Percentiles rank a stretch among this genome's conserved stretches.
Evolutionary conservation across 2,888 invertebrate genomes (phyloP).

Genomic region (Trypoxylon attenuatum): DNA sequence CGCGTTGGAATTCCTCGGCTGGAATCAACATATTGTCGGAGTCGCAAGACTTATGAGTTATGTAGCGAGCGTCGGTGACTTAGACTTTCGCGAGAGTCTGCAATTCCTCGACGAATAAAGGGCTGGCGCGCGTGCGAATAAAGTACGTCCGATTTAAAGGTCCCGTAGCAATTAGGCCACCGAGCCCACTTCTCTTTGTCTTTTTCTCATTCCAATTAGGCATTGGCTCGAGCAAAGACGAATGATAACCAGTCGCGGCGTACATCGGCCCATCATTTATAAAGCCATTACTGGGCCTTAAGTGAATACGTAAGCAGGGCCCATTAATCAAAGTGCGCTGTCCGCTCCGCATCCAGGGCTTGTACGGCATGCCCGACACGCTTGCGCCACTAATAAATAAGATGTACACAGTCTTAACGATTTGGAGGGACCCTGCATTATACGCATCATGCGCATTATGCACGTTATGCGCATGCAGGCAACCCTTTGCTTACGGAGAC

Average conservation of each 20-base stretch:
- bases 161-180: conserved; percentile 27
- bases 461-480: conserved; percentile 22
- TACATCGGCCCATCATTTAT: conserved; percentile 61
- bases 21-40: too few relatives aligned
- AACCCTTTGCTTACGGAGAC: background rate
- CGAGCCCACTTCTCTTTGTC: background rate
- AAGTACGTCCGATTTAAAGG: conserved; percentile 14
- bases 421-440: conserved; percentile 48
- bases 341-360: conserved; percentile 34
- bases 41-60: too few relatives aligned
- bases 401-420: conserved; percentile 53
- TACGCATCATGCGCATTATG: conserved; percentile 43
- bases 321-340: conserved; percentile 65
- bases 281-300: conserved; percentile 66
- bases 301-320: conserved; percentile 65
- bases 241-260: conserved; percentile 63
- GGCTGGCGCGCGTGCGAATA: conserved; percentile 1
- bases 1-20: too few relatives aligned
- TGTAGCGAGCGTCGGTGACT: too few relatives aligned
- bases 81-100: too few relatives aligned
- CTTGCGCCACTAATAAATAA: conserved; percentile 57
- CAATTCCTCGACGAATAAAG: background rate
- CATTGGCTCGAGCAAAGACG: conserved; percentile 50
- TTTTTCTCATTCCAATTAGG: conserved; percentile 39
- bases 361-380: conserved; percentile 46